Percentiles rank a stretch among this genome's conserved stretches.
These are phyloP conservation scores for Xenopus borealis DNA, from an alignment of 2,113 vertebrate genomes.

Conservation along the genomic window DNA sequence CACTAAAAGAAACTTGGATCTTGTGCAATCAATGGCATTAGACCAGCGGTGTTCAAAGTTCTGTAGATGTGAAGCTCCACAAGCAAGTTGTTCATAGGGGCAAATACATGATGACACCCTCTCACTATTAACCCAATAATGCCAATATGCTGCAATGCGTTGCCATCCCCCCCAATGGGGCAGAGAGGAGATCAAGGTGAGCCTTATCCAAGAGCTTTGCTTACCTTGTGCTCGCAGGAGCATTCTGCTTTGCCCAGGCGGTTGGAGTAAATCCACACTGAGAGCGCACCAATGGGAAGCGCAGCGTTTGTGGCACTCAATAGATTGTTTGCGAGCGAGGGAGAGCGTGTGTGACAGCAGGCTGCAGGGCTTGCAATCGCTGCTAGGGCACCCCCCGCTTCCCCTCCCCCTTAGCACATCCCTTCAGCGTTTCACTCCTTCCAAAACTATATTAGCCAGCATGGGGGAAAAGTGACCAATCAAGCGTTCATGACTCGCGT, in stretches of 20 bases:
- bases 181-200: constrained; percentile 4
- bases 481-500: constrained; percentile 22
- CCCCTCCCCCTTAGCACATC: constrained; percentile 31
- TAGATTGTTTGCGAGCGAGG: constrained; percentile 17
- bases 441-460: constrained; percentile 44
- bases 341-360: constrained; percentile 43
- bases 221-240: constrained; percentile 30
- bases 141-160: background rate
- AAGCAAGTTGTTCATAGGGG: too few species aligned
- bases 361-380: constrained; percentile 39
- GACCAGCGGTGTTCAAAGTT: background rate
- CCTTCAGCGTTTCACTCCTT: constrained; percentile 32
- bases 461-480: constrained; percentile 38
- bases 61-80: background rate
- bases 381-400: constrained; percentile 38
- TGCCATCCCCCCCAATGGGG: constrained; percentile 1
- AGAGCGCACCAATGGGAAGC: constrained; percentile 25
- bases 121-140: constrained; percentile 4
- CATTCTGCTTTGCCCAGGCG: constrained; percentile 23
- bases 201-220: background rate
- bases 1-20: too few species aligned
- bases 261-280: constrained; percentile 33
- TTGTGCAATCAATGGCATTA: background rate
- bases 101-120: background rate
- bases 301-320: constrained; percentile 31